A percentile compares a stretch with the other conserved stretches of the same genome.
phyloP scores from a whole-genome alignment of 2,888 invertebrate species.

The Nomada ferruginata region DNA sequence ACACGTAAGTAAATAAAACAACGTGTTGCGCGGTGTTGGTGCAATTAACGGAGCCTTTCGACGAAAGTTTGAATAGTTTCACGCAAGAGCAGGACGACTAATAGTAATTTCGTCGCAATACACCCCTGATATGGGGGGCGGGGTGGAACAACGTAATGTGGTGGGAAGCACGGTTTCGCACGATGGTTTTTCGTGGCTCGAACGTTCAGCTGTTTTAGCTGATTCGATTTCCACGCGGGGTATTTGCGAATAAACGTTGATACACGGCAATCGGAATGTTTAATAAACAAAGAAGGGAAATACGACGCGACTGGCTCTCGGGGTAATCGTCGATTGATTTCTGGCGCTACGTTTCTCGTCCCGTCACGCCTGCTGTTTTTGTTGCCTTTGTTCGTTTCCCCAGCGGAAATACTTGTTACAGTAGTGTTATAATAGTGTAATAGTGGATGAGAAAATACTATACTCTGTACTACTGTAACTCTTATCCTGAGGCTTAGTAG shows the following conservation, averaged over 20 bases:
- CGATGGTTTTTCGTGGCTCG: conserved; percentile 13
- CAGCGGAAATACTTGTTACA: background rate
- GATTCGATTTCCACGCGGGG: conserved; percentile 38
- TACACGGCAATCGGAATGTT: conserved; percentile 51
- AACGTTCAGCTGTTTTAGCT: background rate
- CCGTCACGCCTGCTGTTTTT: background rate
- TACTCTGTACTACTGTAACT: too few species aligned
- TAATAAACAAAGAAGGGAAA: conserved; percentile 45
- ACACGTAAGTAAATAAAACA: background rate
- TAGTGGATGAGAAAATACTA: too few species aligned
- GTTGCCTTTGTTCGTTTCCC: background rate
- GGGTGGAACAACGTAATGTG: background rate
- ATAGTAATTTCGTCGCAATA: background rate
- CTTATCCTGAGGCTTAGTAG: too few species aligned
- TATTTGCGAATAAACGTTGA: conserved; percentile 52
- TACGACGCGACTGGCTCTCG: conserved; percentile 11
- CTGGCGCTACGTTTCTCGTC: conserved; percentile 11
- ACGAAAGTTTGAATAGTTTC: conserved; percentile 17
- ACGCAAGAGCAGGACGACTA: conserved; percentile 5
- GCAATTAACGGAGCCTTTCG: conserved; percentile 21
- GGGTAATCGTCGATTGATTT: conserved; percentile 57
- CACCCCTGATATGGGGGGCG: background rate
- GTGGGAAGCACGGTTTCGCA: background rate
- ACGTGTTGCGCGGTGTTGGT: background rate
- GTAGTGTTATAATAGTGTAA: too few species aligned